Evolutionary conservation across 2,113 vertebrate species (phyloP).

Genomic region (Acrocephalus arundinaceus): DNA sequence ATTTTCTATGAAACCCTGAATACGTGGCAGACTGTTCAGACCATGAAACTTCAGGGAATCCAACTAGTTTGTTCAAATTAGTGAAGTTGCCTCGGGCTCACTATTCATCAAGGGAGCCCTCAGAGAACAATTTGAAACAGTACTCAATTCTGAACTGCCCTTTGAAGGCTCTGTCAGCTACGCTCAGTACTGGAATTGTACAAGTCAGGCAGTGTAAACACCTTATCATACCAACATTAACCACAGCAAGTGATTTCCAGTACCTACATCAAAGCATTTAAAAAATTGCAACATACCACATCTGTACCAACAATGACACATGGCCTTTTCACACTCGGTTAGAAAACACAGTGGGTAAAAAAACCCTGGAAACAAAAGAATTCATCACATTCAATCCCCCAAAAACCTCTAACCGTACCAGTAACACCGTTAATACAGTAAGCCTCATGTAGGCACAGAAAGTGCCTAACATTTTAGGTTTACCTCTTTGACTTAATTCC

Average conservation of each 20-base stretch:
- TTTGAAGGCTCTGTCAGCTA: background rate
- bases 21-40: background rate
- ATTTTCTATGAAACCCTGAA: background rate
- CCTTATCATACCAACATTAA: background rate
- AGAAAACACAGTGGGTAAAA: background rate
- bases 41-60: background rate
- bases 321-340: accelerated
- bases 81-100: background rate
- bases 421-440: background rate
- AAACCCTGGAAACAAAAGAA: background rate
- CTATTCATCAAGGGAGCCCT: background rate
- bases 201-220: background rate
- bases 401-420: background rate
- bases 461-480: background rate
- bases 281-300: background rate
- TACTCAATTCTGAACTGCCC: background rate
- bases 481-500: background rate
- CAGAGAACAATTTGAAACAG: background rate
- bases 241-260: background rate
- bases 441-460: background rate
- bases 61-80: background rate
- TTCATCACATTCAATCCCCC: background rate
- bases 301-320: background rate
- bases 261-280: background rate
- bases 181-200: background rate